Base-by-base conservation (phyloP, 2,113 vertebrate species). In the Rhinopithecus roxellana region DNA sequence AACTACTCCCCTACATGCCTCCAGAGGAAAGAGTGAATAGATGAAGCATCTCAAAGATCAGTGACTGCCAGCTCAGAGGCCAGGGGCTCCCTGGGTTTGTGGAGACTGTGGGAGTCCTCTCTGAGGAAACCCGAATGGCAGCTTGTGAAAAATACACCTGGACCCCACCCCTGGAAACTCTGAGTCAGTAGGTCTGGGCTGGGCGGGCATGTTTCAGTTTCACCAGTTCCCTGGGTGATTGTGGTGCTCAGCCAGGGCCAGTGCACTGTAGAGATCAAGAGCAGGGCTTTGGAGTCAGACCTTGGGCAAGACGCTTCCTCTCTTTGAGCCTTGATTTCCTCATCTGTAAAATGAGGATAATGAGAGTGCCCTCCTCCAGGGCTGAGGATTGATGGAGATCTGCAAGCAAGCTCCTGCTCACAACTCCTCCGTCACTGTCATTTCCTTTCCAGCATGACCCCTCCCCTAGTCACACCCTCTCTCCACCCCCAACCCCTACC, bases 141-240 rank as follows among this genome's bases (percentile, higher is more conserved):
- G 80, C 40, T 57, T 64, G 35, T 72, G 93, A 89, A 90, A 90
- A 77, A 61, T 61, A 40, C 89, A 95, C 89, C 83, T 95, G 95
- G 93, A 86, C 96, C 75, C 95, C 95, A 95, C 95, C 97, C 79
- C 64, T 82, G 97, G 97, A 98, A 97, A 96, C 87, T 97, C 72
- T 97, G 97, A 98, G 97, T 98, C 97, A 97, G 55, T 48, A 38
- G 59, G 32, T 11, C 50, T 22, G 87, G 97, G 95, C 0, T 1
- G 77, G 95, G 85, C 35, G 5, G 14, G 43, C 14, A 0, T 40
- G 48, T 55, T 91, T 95, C 89, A 67, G 96, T 96, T 96, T 96
- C 96, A 43, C 8, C 89, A 78, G 82, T 85, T 89, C 43, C 48
- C 40, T 69, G 74, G 88, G 83, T 89, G 89, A 82, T 78, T 92